Percentiles rank a stretch among this genome's conserved stretches.
Evolutionary conservation across 2,113 vertebrate genomes (phyloP).

Genomic region (Oxyruncus cristatus): DNA sequence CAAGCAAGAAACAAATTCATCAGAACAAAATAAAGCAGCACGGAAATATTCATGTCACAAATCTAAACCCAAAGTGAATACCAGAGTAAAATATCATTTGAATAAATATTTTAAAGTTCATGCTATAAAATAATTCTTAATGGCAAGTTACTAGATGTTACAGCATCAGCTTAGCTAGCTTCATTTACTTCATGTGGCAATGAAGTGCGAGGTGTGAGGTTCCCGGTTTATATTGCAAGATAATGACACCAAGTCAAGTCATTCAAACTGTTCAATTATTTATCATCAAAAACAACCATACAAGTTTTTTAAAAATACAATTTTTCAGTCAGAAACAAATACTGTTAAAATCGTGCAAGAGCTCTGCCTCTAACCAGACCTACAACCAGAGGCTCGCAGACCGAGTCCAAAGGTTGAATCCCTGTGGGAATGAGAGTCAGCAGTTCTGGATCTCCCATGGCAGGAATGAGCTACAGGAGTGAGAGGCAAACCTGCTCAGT

Average conservation of each 20-base stretch:
- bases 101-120: constrained; percentile 99
- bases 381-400: constrained; percentile 25
- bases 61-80: constrained; percentile 91
- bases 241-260: constrained; percentile 79
- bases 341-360: constrained; percentile 44
- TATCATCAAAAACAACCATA: constrained; percentile 73
- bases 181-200: constrained; percentile 95
- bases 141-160: constrained; percentile 92
- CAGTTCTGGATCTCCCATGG: neutral
- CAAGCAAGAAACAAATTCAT: constrained; percentile 90
- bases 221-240: constrained; percentile 91
- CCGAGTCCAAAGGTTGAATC: constrained; percentile 49
- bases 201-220: constrained; percentile 97
- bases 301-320: constrained; percentile 61
- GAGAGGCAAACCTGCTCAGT: neutral
- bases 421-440: constrained; percentile 41
- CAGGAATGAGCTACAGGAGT: neutral
- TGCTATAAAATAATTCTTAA: constrained; percentile 99
- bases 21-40: constrained; percentile 85
- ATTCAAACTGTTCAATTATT: constrained; percentile 87
- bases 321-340: constrained; percentile 57
- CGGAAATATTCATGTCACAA: constrained; percentile 86
- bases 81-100: constrained; percentile 99
- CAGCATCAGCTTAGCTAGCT: constrained; percentile 98
- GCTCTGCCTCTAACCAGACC: constrained; percentile 38